phyloP scores from a whole-genome alignment of 2,113 vertebrate species.

The Anarrhichthys ocellatus region DNA sequence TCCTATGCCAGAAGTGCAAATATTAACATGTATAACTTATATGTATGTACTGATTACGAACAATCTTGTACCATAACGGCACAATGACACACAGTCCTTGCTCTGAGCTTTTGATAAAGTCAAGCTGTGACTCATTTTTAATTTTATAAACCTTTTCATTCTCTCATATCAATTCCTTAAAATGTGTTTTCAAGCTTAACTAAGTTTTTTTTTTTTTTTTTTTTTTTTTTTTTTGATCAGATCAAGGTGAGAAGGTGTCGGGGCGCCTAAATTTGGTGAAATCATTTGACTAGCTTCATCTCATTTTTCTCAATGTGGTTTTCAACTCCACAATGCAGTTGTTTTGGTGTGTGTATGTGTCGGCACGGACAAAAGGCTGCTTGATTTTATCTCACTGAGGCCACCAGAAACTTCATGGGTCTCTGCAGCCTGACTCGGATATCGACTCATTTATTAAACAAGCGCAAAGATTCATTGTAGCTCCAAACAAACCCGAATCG shows the following conservation, averaged over 20 bases:
- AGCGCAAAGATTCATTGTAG: not conserved
- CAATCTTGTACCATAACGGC: not conserved
- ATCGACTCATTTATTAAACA: conserved; percentile 22
- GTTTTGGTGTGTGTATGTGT: conserved; percentile 32
- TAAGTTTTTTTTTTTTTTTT: not conserved
- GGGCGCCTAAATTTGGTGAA: not conserved
- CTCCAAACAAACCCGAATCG: conserved; percentile 2
- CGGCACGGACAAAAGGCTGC: conserved; percentile 29
- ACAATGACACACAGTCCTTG: conserved; percentile 46
- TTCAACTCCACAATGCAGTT: conserved; percentile 6
- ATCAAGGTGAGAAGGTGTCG: not conserved
- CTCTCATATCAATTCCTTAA: not conserved
- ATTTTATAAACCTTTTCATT: not conserved
- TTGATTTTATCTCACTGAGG: not conserved
- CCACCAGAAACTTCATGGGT: not conserved
- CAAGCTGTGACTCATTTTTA: not conserved
- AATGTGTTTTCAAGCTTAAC: not conserved
- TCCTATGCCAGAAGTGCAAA: conserved; percentile 37
- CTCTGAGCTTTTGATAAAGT: not conserved
- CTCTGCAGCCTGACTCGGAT: not conserved
- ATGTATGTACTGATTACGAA: conserved; percentile 13
- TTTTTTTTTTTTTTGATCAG: too few species aligned
- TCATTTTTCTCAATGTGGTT: not conserved
- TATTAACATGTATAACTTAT: conserved; percentile 35
- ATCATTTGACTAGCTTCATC: not conserved